Evolutionary conservation across 2,888 invertebrate species (phyloP).

Genomic region (Megalurothrips usitatus): DNA sequence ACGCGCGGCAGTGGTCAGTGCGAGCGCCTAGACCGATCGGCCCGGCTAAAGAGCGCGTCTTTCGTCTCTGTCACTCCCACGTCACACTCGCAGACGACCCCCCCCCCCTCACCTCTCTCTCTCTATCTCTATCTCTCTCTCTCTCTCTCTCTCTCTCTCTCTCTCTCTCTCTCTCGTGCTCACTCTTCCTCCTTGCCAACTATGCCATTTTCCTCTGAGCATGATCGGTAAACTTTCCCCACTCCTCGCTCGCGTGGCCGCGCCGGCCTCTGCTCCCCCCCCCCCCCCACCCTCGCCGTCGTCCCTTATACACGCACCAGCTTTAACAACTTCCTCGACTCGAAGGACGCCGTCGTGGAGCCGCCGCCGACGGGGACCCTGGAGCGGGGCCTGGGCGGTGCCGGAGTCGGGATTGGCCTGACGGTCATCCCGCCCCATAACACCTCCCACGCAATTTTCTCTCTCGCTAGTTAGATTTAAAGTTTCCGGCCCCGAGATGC

Average conservation of each 20-base stretch:
- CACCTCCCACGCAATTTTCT: slow-evolving; percentile 22
- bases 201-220: background rate
- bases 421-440: slow-evolving; percentile 6
- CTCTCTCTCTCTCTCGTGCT: slow-evolving; percentile 10
- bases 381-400: background rate
- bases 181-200: background rate
- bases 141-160: slow-evolving; percentile 30
- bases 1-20: too few species aligned
- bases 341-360: background rate
- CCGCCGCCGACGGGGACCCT: background rate
- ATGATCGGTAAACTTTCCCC: slow-evolving; percentile 11
- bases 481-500: slow-evolving; percentile 18
- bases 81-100: too few species aligned
- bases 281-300: background rate
- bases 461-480: slow-evolving; percentile 26
- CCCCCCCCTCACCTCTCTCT: too few species aligned
- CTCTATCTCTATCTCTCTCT: slow-evolving; percentile 29
- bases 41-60: too few species aligned
- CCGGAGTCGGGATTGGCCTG: background rate
- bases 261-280: background rate
- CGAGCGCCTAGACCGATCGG: too few species aligned
- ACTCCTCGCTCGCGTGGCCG: background rate
- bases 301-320: background rate
- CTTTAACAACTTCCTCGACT: slow-evolving; percentile 1
- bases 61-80: too few species aligned